phyloP scores from a whole-genome alignment of 2,113 vertebrate genomes.

The Nymphicus hollandicus region DNA sequence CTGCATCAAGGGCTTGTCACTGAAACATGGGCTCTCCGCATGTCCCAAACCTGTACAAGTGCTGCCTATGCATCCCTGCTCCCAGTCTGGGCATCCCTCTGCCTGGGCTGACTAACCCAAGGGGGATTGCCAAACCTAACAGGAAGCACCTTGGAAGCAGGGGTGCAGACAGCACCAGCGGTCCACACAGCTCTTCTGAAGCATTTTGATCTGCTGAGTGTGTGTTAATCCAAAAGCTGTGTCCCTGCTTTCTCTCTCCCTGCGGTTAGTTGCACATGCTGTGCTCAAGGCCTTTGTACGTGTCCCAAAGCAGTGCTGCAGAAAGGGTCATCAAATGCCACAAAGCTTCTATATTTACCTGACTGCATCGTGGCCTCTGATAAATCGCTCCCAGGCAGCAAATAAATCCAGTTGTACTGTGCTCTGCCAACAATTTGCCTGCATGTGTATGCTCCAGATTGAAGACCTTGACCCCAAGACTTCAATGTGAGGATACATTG shows the following conservation, averaged over 20 bases:
- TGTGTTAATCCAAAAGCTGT: neutral
- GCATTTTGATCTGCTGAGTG: fast-evolving
- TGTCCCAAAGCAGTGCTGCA: neutral
- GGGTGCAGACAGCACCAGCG: neutral
- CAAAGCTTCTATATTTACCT: neutral
- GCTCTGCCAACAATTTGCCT: neutral
- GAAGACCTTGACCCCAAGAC: neutral
- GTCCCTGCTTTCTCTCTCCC: neutral
- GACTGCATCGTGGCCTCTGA: neutral
- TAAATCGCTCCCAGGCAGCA: neutral
- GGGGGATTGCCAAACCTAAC: neutral
- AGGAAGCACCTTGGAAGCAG: neutral
- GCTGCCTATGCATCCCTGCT: fast-evolving
- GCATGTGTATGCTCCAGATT: neutral
- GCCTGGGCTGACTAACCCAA: neutral
- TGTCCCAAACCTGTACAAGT: neutral
- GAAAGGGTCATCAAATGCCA: neutral
- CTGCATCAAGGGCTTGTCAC: neutral
- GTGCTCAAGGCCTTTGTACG: neutral
- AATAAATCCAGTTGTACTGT: neutral
- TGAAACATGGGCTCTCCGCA: neutral
- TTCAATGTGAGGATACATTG: neutral
- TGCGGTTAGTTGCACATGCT: fast-evolving
- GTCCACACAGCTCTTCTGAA: neutral
- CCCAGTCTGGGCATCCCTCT: fast-evolving